A percentile compares a stretch with the other conserved stretches of the same genome.
Conservation (phyloP, 2,888 invertebrate species). For the Pomacea canaliculata region DNA sequence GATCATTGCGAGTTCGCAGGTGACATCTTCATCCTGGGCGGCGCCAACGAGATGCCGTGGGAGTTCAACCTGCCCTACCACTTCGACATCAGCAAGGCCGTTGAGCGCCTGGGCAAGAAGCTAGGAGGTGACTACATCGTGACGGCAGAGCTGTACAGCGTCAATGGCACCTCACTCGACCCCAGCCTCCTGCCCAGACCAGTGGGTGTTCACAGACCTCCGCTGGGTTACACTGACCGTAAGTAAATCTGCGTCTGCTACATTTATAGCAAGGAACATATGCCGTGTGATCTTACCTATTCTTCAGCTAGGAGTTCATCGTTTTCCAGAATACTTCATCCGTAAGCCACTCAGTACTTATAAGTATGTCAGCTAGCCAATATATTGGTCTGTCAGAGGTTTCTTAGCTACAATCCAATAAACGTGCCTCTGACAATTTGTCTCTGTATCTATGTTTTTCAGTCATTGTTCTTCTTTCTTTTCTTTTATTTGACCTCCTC, state of each 20-base stretch:
- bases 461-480: too few species aligned
- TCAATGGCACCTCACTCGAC: slow-evolving; percentile 33
- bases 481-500: neutral
- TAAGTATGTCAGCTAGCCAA: too few species aligned
- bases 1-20: slow-evolving; percentile 32
- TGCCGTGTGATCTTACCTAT: too few species aligned
- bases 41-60: slow-evolving; percentile 39
- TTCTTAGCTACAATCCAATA: too few species aligned
- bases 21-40: slow-evolving; percentile 42
- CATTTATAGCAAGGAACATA: too few species aligned
- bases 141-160: slow-evolving; percentile 28
- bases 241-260: slow-evolving; percentile 8
- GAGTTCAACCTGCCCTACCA: slow-evolving; percentile 34
- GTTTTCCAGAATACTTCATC: too few species aligned
- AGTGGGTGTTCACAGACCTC: slow-evolving; percentile 26
- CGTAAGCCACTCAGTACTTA: too few species aligned
- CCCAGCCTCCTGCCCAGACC: slow-evolving; percentile 24
- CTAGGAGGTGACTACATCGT: slow-evolving; percentile 31
- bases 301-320: too few species aligned
- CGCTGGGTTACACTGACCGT: slow-evolving; percentile 30
- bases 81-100: slow-evolving; percentile 34
- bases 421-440: too few species aligned
- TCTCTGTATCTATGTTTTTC: too few species aligned
- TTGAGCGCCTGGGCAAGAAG: slow-evolving; percentile 14
- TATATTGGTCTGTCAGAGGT: too few species aligned